Conservation (phyloP, 2,797 vertebrate species). For the Scolopax bukidnonensis region DNA sequence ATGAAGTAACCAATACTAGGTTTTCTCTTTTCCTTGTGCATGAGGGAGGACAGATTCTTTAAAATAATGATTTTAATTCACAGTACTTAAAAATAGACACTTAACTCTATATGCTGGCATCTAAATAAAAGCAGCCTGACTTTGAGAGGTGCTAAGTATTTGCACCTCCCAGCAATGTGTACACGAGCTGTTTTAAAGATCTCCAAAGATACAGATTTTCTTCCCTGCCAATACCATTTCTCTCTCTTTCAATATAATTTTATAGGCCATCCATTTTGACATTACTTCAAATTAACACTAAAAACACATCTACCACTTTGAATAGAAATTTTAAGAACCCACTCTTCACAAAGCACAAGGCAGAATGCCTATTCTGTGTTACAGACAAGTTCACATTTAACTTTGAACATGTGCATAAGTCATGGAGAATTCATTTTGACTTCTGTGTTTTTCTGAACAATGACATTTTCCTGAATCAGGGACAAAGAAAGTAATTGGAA, state of each 20-base stretch:
- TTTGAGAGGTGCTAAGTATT: slow-evolving; percentile 70
- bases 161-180: slow-evolving; percentile 68
- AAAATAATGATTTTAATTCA: slow-evolving; percentile 63
- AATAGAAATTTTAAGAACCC: slow-evolving; percentile 19
- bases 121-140: slow-evolving; percentile 71
- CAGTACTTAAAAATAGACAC: slow-evolving; percentile 64
- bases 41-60: slow-evolving; percentile 62
- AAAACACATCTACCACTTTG: slow-evolving; percentile 56
- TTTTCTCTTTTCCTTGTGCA: background rate
- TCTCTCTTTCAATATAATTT: slow-evolving; percentile 52
- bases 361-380: slow-evolving; percentile 39
- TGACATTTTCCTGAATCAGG: slow-evolving; percentile 49
- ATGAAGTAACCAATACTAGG: background rate
- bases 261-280: slow-evolving; percentile 61
- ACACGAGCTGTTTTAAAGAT: slow-evolving; percentile 70
- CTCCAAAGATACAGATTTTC: slow-evolving; percentile 59
- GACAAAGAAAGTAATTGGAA: slow-evolving; percentile 49
- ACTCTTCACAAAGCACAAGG: background rate
- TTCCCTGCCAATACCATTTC: slow-evolving; percentile 55
- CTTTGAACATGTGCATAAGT: slow-evolving; percentile 21
- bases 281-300: slow-evolving; percentile 56
- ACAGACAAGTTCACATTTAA: slow-evolving; percentile 40
- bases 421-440: slow-evolving; percentile 7
- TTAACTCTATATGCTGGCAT: slow-evolving; percentile 65
- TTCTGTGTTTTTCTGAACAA: slow-evolving; percentile 56